phyloP scores from a whole-genome alignment of 2,888 invertebrate species.

The Andrena dorsata region DNA sequence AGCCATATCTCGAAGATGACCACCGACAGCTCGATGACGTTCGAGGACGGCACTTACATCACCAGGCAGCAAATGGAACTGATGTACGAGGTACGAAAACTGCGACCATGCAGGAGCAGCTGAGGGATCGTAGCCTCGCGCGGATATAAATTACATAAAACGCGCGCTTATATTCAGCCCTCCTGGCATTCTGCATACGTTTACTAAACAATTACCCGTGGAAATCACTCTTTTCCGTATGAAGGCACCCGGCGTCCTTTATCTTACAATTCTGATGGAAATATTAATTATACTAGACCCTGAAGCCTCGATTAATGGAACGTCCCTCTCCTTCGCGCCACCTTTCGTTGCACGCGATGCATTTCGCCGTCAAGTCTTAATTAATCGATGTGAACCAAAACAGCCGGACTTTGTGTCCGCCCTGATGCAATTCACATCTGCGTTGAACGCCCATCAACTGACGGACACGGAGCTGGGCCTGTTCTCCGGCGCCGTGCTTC shows the following conservation, averaged over 20 bases:
- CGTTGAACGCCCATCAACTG: conserved; percentile 90
- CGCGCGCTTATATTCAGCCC: too few species aligned
- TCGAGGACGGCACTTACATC: conserved; percentile 95
- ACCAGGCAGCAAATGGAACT: conserved; percentile 93
- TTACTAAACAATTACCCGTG: not conserved
- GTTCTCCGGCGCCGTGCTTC: conserved; percentile 93
- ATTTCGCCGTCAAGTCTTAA: conserved; percentile 16
- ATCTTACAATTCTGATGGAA: not conserved
- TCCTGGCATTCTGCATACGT: not conserved
- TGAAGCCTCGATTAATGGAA: not conserved
- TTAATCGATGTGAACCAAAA: conserved; percentile 66
- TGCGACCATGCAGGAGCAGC: too few species aligned
- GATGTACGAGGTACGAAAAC: conserved; percentile 90
- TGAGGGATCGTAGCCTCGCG: too few species aligned
- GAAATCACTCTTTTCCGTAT: conserved; percentile 1
- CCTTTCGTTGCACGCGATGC: not conserved
- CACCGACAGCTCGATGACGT: conserved; percentile 91
- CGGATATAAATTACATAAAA: too few species aligned
- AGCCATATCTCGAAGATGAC: conserved; percentile 94
- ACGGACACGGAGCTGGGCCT: conserved; percentile 96
- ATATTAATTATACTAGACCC: not conserved
- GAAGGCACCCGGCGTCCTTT: not conserved
- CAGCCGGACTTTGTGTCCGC: conserved; percentile 94
- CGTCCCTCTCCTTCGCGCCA: not conserved
- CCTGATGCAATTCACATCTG: conserved; percentile 93